Evolutionary conservation across 2,888 invertebrate genomes (phyloP).

Genomic region (Sericinus montela): DNA sequence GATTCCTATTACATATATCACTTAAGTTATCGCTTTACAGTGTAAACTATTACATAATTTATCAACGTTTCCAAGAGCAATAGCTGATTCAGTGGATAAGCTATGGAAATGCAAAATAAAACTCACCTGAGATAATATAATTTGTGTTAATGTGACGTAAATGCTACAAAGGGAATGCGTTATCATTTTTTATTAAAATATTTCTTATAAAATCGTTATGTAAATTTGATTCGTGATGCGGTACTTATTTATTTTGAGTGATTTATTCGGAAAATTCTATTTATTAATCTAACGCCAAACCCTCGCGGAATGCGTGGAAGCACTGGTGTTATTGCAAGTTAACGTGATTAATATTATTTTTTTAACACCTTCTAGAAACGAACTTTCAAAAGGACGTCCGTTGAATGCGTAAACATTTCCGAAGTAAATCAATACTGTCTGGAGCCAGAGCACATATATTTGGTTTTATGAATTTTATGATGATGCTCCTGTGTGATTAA

Average conservation of each 20-base stretch:
- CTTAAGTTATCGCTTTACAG: conserved; percentile 23
- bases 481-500: conserved; percentile 51
- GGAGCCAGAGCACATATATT: conserved; percentile 48
- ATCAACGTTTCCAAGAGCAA: not conserved
- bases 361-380: conserved; percentile 46
- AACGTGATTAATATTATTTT: conserved; percentile 40
- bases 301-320: conserved; percentile 25
- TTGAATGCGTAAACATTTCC: conserved; percentile 55
- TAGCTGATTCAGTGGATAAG: conserved; percentile 3
- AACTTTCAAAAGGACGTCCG: conserved; percentile 61
- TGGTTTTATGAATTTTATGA: conserved; percentile 65
- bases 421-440: conserved; percentile 64
- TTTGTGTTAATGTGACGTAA: conserved; percentile 1
- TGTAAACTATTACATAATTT: not conserved
- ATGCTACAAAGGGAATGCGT: not conserved
- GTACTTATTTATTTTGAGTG: conserved; percentile 5
- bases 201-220: not conserved
- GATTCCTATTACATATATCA: conserved; percentile 38
- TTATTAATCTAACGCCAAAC: conserved; percentile 33
- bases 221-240: no score
- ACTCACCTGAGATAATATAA: conserved; percentile 13
- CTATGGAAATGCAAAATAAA: not conserved
- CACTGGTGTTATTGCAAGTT: conserved; percentile 30
- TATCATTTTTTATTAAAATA: not conserved
- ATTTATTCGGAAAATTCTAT: not conserved